Percentiles rank a stretch among this genome's conserved stretches.
Evolutionary conservation across 2,888 invertebrate genomes (phyloP).

Genomic region (Campoletis raptor): DNA sequence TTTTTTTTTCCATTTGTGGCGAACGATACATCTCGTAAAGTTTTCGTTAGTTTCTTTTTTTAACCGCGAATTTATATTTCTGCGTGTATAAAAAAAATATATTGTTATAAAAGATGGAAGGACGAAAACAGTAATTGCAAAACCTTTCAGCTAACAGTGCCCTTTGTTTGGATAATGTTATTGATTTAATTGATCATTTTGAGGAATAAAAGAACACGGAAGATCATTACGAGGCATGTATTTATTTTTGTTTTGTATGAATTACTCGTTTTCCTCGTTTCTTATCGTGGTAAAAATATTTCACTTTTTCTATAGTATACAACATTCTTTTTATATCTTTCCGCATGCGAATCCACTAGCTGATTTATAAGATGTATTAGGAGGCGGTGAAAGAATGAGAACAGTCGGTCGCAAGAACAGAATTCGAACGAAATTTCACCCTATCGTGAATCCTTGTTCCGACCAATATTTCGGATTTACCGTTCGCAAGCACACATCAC

Average conservation of each 20-base stretch:
- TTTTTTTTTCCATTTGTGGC: neutral
- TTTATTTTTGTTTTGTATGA: neutral
- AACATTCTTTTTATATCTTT: neutral
- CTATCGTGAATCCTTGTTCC: neutral
- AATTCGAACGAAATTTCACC: neutral
- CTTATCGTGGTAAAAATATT: neutral
- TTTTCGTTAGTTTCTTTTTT: neutral
- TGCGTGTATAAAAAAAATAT: too few relatives aligned
- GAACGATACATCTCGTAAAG: neutral
- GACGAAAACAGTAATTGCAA: neutral
- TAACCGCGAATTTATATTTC: neutral
- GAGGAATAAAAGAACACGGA: neutral
- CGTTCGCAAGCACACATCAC: constrained; percentile 7
- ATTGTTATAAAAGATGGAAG: neutral
- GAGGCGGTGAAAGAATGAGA: neutral
- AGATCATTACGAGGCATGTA: neutral
- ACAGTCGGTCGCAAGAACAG: neutral
- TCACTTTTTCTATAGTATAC: neutral
- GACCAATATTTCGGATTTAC: constrained; percentile 4
- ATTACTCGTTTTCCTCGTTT: neutral
- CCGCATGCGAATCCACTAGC: neutral
- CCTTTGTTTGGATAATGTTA: neutral
- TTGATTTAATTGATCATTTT: neutral
- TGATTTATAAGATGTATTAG: neutral
- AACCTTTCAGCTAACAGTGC: neutral